These are phyloP conservation scores for Lithodes maja DNA, from an alignment of 2,888 invertebrate genomes.

Conservation along the genomic window DNA sequence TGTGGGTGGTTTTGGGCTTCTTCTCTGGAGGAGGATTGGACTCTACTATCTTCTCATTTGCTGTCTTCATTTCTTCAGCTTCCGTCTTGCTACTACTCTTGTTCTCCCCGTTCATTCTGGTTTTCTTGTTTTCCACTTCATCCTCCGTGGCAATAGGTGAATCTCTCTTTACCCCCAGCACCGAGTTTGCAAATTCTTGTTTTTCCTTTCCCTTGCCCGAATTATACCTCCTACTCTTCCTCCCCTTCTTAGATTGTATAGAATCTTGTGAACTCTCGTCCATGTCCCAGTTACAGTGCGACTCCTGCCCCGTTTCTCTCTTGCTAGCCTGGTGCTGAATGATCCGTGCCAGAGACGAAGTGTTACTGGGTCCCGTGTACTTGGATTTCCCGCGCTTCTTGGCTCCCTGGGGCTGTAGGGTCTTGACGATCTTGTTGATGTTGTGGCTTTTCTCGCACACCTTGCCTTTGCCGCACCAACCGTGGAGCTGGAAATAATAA, in stretches of 20 bases:
- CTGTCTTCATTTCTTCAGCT: neutral
- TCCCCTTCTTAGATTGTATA: neutral
- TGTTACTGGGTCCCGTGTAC: conserved; percentile 3
- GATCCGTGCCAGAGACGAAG: conserved; percentile 34
- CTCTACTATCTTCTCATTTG: neutral
- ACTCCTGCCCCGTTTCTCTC: neutral
- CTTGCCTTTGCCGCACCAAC: conserved; percentile 74
- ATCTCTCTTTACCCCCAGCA: no score
- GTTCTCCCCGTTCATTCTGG: neutral
- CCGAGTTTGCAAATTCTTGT: no score
- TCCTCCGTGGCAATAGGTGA: no score
- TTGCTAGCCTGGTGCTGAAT: conserved; percentile 14
- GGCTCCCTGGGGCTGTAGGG: conserved; percentile 31
- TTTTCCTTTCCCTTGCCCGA: neutral
- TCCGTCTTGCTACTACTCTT: neutral
- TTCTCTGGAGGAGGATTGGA: neutral
- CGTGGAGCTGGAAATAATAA: conserved; percentile 72
- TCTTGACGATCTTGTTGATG: conserved; percentile 74
- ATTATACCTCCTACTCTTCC: neutral
- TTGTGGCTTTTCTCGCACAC: conserved; percentile 74
- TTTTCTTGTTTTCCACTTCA: conserved; percentile 17
- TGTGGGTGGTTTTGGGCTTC: neutral
- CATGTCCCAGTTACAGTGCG: neutral
- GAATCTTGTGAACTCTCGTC: conserved; percentile 2
- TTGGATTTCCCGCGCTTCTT: conserved; percentile 42